A percentile compares a stretch with the other conserved stretches of the same genome.
Evolutionary conservation across 2,113 vertebrate species (phyloP).

Genomic region (Candoia aspera): DNA sequence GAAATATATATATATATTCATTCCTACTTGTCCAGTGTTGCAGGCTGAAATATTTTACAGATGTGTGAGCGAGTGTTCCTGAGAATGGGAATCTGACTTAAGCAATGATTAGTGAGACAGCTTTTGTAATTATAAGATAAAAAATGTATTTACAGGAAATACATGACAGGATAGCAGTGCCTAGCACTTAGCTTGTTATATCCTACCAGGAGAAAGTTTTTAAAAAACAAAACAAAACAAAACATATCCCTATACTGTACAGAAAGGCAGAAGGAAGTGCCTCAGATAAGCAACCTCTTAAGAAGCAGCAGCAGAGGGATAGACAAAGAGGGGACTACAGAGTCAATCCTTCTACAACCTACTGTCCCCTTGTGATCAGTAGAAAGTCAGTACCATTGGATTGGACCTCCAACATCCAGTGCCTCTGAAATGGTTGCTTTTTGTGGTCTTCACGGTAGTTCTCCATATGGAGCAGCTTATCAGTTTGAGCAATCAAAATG

Average conservation of each 20-base stretch:
- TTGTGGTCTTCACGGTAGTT: background rate
- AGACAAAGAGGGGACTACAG: background rate
- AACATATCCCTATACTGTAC: background rate
- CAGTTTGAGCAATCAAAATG: background rate
- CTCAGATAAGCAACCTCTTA: background rate
- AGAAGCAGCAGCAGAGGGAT: background rate
- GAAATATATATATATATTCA: rapidly evolving
- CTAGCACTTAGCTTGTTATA: background rate
- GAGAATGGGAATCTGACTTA: background rate
- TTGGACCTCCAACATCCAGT: background rate
- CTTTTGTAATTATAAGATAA: background rate
- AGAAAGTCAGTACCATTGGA: background rate
- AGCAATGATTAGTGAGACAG: background rate
- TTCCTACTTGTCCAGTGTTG: background rate
- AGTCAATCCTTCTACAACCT: background rate
- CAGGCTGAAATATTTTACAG: background rate
- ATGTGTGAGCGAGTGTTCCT: background rate
- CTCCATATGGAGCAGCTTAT: background rate
- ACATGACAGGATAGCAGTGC: background rate
- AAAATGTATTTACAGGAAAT: background rate
- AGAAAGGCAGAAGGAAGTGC: too few relatives aligned
- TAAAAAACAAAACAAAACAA: background rate
- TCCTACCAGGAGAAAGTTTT: background rate
- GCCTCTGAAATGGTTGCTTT: background rate
- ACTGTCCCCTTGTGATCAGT: background rate